phyloP scores from a whole-genome alignment of 1,140 invertebrate genomes.

The Cephus cinctus region DNA sequence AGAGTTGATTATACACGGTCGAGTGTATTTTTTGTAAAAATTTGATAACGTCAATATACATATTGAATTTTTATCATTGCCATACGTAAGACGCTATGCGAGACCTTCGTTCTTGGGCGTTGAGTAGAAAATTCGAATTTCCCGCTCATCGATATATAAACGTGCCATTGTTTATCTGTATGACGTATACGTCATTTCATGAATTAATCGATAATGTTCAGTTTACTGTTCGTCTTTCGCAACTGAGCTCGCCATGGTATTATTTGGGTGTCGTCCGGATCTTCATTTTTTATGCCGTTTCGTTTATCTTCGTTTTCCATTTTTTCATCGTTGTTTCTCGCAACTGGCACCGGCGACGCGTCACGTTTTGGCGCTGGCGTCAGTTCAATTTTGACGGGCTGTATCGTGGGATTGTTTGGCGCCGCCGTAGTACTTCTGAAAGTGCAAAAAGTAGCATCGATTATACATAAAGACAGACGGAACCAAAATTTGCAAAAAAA shows the following conservation, averaged over 20 bases:
- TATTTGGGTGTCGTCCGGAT: conserved; percentile 62
- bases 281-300: conserved; percentile 21
- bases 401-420: conserved; percentile 7
- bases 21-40: too few relatives aligned
- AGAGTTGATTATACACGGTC: too few relatives aligned
- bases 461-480: too few relatives aligned
- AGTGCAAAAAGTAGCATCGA: conserved; percentile 11
- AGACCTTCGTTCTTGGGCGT: too few relatives aligned
- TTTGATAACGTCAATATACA: too few relatives aligned
- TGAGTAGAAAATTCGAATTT: too few relatives aligned
- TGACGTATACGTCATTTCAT: background rate
- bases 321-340: conserved; percentile 20
- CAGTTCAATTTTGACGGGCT: conserved; percentile 39
- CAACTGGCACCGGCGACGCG: conserved; percentile 8
- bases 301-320: conserved; percentile 17
- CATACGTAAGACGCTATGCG: too few relatives aligned
- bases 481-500: too few relatives aligned
- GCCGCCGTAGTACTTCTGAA: conserved; percentile 2
- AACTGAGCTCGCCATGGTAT: conserved; percentile 86
- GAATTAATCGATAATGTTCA: conserved; percentile 69
- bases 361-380: conserved; percentile 20
- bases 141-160: too few relatives aligned
- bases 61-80: too few relatives aligned
- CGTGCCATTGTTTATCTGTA: too few relatives aligned
- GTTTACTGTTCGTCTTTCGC: conserved; percentile 83